phyloP scores from a whole-genome alignment of 2,797 vertebrate genomes.

The Brachymystax lenok region DNA sequence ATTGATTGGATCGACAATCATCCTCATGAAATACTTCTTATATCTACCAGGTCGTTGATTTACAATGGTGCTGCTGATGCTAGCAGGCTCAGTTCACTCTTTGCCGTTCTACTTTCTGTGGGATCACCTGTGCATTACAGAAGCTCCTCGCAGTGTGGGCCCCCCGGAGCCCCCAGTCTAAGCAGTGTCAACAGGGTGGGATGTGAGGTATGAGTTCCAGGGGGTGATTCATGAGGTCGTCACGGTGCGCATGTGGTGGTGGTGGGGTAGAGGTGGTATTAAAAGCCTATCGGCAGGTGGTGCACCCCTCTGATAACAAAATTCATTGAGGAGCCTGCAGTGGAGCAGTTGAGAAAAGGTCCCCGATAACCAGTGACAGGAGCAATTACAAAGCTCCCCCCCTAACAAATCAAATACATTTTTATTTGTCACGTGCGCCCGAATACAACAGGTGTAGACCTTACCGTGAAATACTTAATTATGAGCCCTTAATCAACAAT shows the following conservation, averaged over 20 bases:
- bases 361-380: slow-evolving; percentile 19
- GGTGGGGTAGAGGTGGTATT: slow-evolving; percentile 10
- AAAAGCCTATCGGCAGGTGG: slow-evolving; percentile 18
- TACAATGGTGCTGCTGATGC: too few relatives aligned
- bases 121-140: background rate
- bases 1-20: too few relatives aligned
- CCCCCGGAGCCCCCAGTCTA: background rate
- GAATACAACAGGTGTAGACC: too few relatives aligned
- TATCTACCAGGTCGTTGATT: too few relatives aligned
- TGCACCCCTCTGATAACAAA: slow-evolving; percentile 19
- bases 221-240: slow-evolving; percentile 18
- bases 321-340: slow-evolving; percentile 16
- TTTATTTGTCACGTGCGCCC: too few relatives aligned
- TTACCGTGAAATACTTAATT: too few relatives aligned
- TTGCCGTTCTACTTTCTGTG: background rate
- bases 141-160: background rate
- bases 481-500: too few relatives aligned
- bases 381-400: slow-evolving; percentile 7
- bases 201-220: slow-evolving; percentile 15
- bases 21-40: too few relatives aligned
- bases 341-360: slow-evolving; percentile 21
- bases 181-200: slow-evolving; percentile 5
- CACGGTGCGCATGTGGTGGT: background rate
- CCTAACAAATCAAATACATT: background rate
- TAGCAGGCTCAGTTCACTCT: too few relatives aligned